These are phyloP conservation scores for Catharus fuscescens DNA, from an alignment of 2,113 vertebrate species.

Conservation along the genomic window DNA sequence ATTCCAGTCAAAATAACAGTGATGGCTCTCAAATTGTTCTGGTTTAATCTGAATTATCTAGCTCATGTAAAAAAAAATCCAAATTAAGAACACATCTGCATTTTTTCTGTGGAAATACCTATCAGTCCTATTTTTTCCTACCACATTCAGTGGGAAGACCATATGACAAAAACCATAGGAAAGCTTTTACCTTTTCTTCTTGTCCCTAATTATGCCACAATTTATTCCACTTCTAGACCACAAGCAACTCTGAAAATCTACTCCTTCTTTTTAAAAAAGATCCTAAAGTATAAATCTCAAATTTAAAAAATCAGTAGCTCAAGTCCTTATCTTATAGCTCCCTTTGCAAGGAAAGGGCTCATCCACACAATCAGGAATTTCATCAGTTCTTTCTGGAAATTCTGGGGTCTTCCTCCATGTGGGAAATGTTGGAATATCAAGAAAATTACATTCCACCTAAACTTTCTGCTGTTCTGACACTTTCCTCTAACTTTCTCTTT, in stretches of 20 bases:
- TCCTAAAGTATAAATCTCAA: neutral
- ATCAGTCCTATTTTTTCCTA: neutral
- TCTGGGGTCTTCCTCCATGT: neutral
- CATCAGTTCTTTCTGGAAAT: neutral
- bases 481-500: neutral
- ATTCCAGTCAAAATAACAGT: neutral
- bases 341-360: neutral
- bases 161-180: neutral
- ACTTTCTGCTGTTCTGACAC: neutral
- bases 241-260: neutral
- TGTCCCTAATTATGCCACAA: neutral
- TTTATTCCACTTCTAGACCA: neutral
- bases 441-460: neutral
- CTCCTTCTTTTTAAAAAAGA: neutral
- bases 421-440: neutral
- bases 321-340: neutral
- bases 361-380: neutral
- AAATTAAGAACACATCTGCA: neutral
- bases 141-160: neutral
- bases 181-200: neutral
- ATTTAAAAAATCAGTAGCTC: neutral
- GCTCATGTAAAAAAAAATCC: neutral
- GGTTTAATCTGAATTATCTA: conserved; percentile 5
- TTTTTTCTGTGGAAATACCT: neutral
- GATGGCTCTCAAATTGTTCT: neutral